Evolutionary conservation across 2,113 vertebrate species (phyloP), one percentile per base, ranked within the genome.

Genomic region (Podarcis muralis): DNA sequence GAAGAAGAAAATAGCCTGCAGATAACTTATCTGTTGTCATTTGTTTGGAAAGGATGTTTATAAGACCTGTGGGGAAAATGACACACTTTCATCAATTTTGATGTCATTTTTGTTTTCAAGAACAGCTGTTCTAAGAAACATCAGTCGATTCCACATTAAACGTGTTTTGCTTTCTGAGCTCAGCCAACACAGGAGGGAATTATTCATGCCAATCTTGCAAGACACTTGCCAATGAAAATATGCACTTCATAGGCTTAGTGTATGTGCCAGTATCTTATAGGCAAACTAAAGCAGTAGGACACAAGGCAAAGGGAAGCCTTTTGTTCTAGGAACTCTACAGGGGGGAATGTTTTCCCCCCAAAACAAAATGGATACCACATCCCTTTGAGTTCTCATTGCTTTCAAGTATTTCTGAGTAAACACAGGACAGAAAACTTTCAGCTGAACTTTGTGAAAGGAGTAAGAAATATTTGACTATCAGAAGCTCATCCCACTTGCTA

Each of bases 61-160:
- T 91, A 59, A 88, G 57, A 69, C 68, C 90, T 77, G 93, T 84
- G 92, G 91, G 48, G 20, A 85, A 93, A 92, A 30, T 81, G 53
- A 62, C 30, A 85, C 88, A 32, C 72, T 95, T 94, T 96, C 87
- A 91, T 93, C 90, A 88, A 66, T 80, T 74, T 89, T 78, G 35
- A 59, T 87, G 20, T 84, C 90, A 81, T 90, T 92, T 93, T 94
- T 88, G 75, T 88, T 88, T 78, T 87, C 77, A 92, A 80, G 93
- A 94, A 90, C 84, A 94, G 65, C n/a, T 93, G 89, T 93, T 96
- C 77, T 81, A 92, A 94, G 94, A 95, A 92, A 66, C 72, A 75
- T 84, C 90, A 92, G 79, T 83, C n/a, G 66, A 92, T 93, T 92
- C 37, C 74, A 89, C 82, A 89, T 87, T 90, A 96, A 95, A 92